Percentiles rank a stretch among this genome's conserved stretches.
These are phyloP conservation scores for Oncorhynchus masou DNA, from an alignment of 2,113 vertebrate genomes.

Conservation along the genomic window DNA sequence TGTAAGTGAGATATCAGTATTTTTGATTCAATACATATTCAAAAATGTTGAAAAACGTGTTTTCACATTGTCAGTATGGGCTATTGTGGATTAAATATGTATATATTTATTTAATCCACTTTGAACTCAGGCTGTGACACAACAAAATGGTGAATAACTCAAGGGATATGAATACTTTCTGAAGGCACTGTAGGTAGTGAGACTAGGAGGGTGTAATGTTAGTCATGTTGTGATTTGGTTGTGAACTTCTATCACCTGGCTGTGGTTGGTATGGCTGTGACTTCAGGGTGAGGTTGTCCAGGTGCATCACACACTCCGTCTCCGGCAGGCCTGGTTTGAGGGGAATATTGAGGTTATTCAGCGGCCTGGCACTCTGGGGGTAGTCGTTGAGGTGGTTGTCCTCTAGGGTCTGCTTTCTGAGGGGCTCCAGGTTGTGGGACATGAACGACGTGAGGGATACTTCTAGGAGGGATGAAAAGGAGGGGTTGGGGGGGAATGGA, in stretches of 20 bases:
- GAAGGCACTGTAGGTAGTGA: background rate
- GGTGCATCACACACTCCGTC: slow-evolving; percentile 30
- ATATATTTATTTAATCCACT: no score
- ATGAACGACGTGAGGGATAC: slow-evolving; percentile 44
- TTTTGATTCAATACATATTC: no score
- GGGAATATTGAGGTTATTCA: slow-evolving; percentile 55
- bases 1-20: no score
- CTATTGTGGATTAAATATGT: no score
- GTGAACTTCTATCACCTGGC: background rate
- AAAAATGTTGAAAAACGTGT: no score
- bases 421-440: slow-evolving; percentile 50
- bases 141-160: background rate
- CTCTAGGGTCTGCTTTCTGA: slow-evolving; percentile 51
- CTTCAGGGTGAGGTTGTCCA: slow-evolving; percentile 49
- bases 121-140: background rate
- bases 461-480: slow-evolving; percentile 18
- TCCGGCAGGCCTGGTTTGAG: slow-evolving; percentile 2
- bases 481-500: background rate
- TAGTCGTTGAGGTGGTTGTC: slow-evolving; percentile 62
- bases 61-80: no score
- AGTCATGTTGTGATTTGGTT: no score
- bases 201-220: no score
- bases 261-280: slow-evolving; percentile 2
- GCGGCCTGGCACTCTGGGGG: slow-evolving; percentile 41
- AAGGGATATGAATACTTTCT: background rate